A percentile compares a stretch with the other conserved stretches of the same genome.
Evolutionary conservation across 30 jellyfish, hydroid and myxozoan species (phyloP).

Genomic region (Nemopilema nomurai): DNA sequence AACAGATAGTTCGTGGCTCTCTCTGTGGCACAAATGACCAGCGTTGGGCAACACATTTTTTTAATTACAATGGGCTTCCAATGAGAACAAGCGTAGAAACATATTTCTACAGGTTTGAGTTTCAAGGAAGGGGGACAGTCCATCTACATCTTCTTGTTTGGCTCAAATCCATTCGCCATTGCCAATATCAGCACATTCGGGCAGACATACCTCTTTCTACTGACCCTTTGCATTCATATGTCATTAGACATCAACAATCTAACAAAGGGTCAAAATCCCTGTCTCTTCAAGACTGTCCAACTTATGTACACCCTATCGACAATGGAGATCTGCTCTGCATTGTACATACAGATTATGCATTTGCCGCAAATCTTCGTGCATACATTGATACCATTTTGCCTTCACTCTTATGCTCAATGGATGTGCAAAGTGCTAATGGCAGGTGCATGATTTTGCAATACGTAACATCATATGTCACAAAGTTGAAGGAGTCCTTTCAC

Average conservation of each 20-base stretch:
- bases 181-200: background rate
- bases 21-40: slow-evolving; percentile 32
- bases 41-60: slow-evolving; percentile 27
- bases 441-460: slow-evolving; percentile 32
- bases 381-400: slow-evolving; percentile 46
- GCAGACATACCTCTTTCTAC: slow-evolving; percentile 12
- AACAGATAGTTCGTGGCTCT: slow-evolving; percentile 53
- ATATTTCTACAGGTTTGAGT: slow-evolving; percentile 45
- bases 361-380: slow-evolving; percentile 30
- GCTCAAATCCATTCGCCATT: background rate
- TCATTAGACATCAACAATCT: background rate
- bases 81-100: slow-evolving; percentile 3
- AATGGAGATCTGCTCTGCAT: background rate
- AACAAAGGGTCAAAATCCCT: too few species aligned
- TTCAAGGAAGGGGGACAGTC: slow-evolving; percentile 46
- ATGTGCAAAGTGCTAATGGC: slow-evolving; percentile 47
- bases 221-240: background rate
- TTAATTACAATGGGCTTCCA: background rate
- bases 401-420: slow-evolving; percentile 44
- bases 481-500: background rate
- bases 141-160: slow-evolving; percentile 54
- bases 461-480: slow-evolving; percentile 51
- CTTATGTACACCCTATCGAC: background rate
- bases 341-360: slow-evolving; percentile 15
- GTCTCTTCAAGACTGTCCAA: background rate